Evolutionary conservation across 30 jellyfish, hydroid and myxozoan species (phyloP), one percentile per base, ranked within the genome.

Genomic region (Phacellophora camtschatica): DNA sequence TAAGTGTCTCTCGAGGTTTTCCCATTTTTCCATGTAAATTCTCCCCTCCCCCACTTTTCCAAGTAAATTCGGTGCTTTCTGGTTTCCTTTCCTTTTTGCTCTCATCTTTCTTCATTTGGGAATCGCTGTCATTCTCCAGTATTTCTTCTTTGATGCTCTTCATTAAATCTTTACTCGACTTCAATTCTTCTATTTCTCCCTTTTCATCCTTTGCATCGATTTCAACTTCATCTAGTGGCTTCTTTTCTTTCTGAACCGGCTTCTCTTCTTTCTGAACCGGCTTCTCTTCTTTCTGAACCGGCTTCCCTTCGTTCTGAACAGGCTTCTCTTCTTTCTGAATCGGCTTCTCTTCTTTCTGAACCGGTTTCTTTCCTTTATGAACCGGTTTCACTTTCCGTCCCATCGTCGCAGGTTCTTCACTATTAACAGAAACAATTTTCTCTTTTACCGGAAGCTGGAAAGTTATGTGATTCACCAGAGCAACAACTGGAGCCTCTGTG

Each of bases 401-500:
- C 51, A 66, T 19, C 3, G 71, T 46, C 13, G 78, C 85, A 25
- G 45, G 48, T 33, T 68, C 85, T 15, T 66, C 92, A 27, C 43
- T 27, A 43, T 81, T 79, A 0, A 58, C 81, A 9, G 85, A 62
- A 5, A 62, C 31, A 13, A 85, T 64, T 54, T 79, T 80, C 48
- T 68, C 89, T 62, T 80, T 92, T 37, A 80, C 82, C 5, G 99
- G 97, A 56, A 93, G 59, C 78, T 87, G 96, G 66, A 93, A 93
- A 22, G 90, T 59, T 24, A 89, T 91, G 41, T 83, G 91, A 39
- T 93, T 82, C 18, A 93, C 89, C 27, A 93, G 57, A 2, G 95
- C 99, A 15, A 95, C 96, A 0, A 93, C 95, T 1, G 99, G 99
- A 23, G 90, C 41, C 59, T 93, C 97, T 28, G 99, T 93, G 41